phyloP scores from a whole-genome alignment of 2,888 invertebrate species.

The Chromoteleia sp. region DNA sequence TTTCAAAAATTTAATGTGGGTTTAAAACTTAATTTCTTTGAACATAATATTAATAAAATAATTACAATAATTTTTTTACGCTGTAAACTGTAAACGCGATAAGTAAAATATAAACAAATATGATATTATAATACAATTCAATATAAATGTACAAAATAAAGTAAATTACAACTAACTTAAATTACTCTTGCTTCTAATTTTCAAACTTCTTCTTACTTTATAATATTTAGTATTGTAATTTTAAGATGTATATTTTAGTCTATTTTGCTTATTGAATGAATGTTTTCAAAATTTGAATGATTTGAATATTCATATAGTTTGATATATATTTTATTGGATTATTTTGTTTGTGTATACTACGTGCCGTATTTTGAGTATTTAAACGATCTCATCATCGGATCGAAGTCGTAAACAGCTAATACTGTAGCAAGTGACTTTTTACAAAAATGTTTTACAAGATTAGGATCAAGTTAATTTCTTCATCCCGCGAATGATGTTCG shows the following conservation, averaged over 20 bases:
- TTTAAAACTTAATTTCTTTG: too few relatives aligned
- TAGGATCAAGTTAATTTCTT: constrained; percentile 42
- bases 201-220: background rate
- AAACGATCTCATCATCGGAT: constrained; percentile 25
- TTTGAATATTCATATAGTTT: constrained; percentile 10
- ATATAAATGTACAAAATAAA: too few relatives aligned
- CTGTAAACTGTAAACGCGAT: too few relatives aligned
- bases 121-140: too few relatives aligned
- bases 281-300: background rate
- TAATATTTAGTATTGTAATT: background rate
- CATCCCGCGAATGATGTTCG: constrained; percentile 29
- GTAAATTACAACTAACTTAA: too few relatives aligned
- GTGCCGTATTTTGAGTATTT: constrained; percentile 2
- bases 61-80: too few relatives aligned
- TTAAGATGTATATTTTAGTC: background rate
- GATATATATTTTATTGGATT: background rate
- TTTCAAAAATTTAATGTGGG: too few relatives aligned
- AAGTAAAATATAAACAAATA: too few relatives aligned
- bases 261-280: background rate
- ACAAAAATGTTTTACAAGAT: constrained; percentile 26
- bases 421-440: constrained; percentile 32
- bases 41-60: too few relatives aligned
- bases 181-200: too few relatives aligned
- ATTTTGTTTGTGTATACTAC: background rate
- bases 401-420: constrained; percentile 28